Base-by-base conservation (phyloP, 2,797 vertebrate genomes). In the Falco naumanni region DNA sequence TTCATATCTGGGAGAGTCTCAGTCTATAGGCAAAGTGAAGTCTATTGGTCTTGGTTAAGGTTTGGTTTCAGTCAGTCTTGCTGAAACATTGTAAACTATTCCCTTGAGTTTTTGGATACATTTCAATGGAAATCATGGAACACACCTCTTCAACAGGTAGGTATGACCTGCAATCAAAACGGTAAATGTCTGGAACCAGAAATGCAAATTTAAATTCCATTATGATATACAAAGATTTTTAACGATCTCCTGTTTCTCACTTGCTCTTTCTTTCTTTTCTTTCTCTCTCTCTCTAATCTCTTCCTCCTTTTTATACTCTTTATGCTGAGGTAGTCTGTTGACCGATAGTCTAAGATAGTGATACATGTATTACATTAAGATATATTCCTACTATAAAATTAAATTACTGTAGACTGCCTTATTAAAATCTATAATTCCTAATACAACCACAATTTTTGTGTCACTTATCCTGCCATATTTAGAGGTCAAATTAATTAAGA, bases 161-260 rank as follows among this genome's bases (percentile, higher is more conserved):
- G 4, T 41, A 13, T 43, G 81, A 16, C 18, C 34, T 69, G 20
- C 20, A 87, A 68, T 12, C 11, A 90, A 63, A 77, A 63, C 59
- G 13, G 6, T 47, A n/a, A 71, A 6, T 11, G 10, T 22, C 31
- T 13, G 9, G 9, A 80, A 71, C 1, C 8, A 33, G n/a, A 75
- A 50, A 74, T 11, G 10, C 16, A 82, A 72, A 63, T 71, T n/a
- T 59, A 63, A 81, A 68, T 75, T 79, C 12, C 12, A 20, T 50
- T 24, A 18, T 29, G 8, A 33, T 54, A 78, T 22, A 13, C 16
- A 70, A 82, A 91, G 5, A 28, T 3, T 6, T 71, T 64, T 65
- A 60, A 25, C 3, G 3, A 65, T 7, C 2, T 54, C 6, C 3
- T 53, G 5, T 26, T 43, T 4, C 2, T 56, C 10, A 12, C 39